These are phyloP conservation scores for Cydia amplana DNA, from an alignment of 1,140 invertebrate genomes.

Conservation along the genomic window DNA sequence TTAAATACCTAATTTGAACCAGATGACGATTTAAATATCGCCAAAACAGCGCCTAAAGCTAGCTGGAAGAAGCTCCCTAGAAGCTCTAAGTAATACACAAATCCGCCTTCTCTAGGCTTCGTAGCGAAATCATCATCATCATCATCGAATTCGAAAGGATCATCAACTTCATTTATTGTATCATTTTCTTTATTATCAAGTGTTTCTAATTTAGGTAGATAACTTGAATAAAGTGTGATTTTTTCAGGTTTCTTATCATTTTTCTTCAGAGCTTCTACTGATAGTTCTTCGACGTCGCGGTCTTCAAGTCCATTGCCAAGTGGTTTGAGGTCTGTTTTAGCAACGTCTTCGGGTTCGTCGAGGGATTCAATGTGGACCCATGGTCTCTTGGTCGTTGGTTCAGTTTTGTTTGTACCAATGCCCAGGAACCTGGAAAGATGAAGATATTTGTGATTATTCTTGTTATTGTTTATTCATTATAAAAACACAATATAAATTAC, in stretches of 20 bases:
- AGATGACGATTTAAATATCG: conserved; percentile 45
- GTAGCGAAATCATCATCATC: conserved; percentile 42
- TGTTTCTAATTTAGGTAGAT: conserved; percentile 48
- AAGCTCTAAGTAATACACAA: conserved; percentile 62
- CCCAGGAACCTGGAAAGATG: conserved; percentile 57
- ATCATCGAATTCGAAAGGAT: conserved; percentile 52
- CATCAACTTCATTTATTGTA: conserved; percentile 47
- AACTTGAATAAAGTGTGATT: conserved; percentile 62
- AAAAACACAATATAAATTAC: too few species aligned
- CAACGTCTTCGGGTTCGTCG: conserved; percentile 55
- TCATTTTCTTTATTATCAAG: conserved; percentile 38
- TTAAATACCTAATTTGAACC: conserved; percentile 10
- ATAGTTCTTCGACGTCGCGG: conserved; percentile 65
- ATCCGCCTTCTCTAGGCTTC: conserved; percentile 51
- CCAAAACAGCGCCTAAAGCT: conserved; percentile 55
- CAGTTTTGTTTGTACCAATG: conserved; percentile 49
- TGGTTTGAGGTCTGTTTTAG: conserved; percentile 46
- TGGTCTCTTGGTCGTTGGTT: conserved; percentile 46
- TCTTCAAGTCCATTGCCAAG: conserved; percentile 60
- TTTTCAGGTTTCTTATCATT: conserved; percentile 68
- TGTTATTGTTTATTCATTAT: background rate
- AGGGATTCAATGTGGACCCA: conserved; percentile 65
- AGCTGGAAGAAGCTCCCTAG: conserved; percentile 60
- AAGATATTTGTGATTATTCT: background rate
- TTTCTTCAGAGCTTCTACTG: conserved; percentile 55